Percentiles rank a stretch among this genome's conserved stretches.
Conservation (phyloP, 2,797 vertebrate genomes). For the Dipus sagitta region DNA sequence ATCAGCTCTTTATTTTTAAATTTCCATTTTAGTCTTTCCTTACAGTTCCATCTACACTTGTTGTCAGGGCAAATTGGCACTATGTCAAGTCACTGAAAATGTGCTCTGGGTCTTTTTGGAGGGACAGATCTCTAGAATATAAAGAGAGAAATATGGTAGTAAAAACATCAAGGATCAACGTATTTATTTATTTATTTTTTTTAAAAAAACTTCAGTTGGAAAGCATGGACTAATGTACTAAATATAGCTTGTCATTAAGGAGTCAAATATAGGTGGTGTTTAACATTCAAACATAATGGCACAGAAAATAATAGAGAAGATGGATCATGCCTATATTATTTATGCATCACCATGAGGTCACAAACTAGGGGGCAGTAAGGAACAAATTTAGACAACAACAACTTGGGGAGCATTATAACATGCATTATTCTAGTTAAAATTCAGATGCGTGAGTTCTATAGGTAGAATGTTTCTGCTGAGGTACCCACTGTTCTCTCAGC, state of each 20-base stretch:
- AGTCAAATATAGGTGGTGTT: constrained; percentile 57
- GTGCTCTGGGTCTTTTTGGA: background rate
- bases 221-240: background rate
- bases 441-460: background rate
- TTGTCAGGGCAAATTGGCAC: background rate
- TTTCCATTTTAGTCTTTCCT: constrained; percentile 9
- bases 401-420: background rate
- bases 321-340: background rate
- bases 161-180: background rate
- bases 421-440: constrained; percentile 25
- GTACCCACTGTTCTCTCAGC: background rate
- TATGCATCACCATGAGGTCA: background rate
- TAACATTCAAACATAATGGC: background rate
- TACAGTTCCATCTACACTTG: background rate
- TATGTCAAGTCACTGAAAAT: background rate
- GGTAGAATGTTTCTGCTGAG: background rate
- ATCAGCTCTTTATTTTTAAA: background rate
- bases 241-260: constrained; percentile 40
- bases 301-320: constrained; percentile 9
- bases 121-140: background rate
- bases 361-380: background rate
- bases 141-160: background rate
- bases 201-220: constrained; percentile 40
- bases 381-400: background rate
- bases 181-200: constrained; percentile 27